Percentiles rank a stretch among this genome's conserved stretches.
Conservation (phyloP, 2,888 invertebrate genomes). For the Synanthedon myopaeformis region DNA sequence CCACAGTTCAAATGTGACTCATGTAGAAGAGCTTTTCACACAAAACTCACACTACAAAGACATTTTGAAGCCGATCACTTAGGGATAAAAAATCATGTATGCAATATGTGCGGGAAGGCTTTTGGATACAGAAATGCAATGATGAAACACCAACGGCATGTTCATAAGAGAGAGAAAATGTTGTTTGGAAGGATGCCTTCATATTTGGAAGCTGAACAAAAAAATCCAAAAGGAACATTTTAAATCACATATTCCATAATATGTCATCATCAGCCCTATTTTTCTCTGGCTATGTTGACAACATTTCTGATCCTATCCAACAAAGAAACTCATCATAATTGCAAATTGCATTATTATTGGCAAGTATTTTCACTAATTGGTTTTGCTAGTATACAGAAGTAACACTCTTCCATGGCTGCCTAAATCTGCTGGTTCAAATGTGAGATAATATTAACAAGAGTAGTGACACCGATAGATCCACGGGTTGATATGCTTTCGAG, state of each 20-base stretch:
- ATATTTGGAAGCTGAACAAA: conserved; percentile 14
- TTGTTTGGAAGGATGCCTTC: conserved; percentile 13
- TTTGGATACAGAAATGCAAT: conserved; percentile 45
- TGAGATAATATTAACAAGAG: too few relatives aligned
- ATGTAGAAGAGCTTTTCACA: conserved; percentile 36
- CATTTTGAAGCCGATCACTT: conserved; percentile 42
- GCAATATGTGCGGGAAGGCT: conserved; percentile 41
- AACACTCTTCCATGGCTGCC: too few relatives aligned
- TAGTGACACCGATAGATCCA: too few relatives aligned
- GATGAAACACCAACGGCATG: conserved; percentile 44
- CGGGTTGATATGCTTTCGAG: too few relatives aligned
- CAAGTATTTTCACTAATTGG: too few relatives aligned
- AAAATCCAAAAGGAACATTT: not conserved
- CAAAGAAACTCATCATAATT: too few relatives aligned
- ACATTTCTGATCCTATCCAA: too few relatives aligned
- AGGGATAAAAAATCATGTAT: conserved; percentile 42
- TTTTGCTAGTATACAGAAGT: too few relatives aligned
- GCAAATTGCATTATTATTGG: too few relatives aligned
- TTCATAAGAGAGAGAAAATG: conserved; percentile 38
- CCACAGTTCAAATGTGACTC: conserved; percentile 36
- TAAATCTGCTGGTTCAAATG: too few relatives aligned
- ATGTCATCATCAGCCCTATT: too few relatives aligned
- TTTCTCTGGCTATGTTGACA: too few relatives aligned
- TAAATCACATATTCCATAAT: not conserved
- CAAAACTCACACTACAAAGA: conserved; percentile 26